Evolutionary conservation across 2,797 vertebrate genomes (phyloP), one percentile per base, ranked within the genome.

Genomic region (Aselliscus stoliczkanus): DNA sequence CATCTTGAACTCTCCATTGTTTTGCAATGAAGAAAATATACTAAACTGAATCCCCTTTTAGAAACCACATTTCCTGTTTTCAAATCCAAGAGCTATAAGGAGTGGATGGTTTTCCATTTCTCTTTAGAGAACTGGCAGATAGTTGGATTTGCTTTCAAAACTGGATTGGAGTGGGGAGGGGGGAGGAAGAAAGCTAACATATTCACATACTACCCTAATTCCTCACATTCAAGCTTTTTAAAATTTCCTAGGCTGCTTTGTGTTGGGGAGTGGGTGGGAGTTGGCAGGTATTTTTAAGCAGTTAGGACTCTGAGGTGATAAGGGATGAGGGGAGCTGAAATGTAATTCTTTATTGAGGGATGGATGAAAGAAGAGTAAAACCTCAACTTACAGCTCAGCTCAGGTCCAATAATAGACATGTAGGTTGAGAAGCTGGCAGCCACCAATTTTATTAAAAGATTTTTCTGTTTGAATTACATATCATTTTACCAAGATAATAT

Each of bases 281-380:
- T 1, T 67, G 58, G 93, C 42, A 92, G 67, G 25, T 70, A 62
- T 62, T 94, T 91, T 86, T 81, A 93, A 85, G 90, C 6, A 69
- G 54, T 20, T 94, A 70, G 47, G 42, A 87, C 15, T 11, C 44
- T 44, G 79, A 37, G 42, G 67, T 90, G 42, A 69, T 72, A 85
- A 92, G 52, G 25, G 17, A 79, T 52, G 69, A 92, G 12, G n/a
- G 25, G 21, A 92, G 64, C 13, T 60, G 9, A 69, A 91, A 39
- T 50, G 37, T 47, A 47, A 94, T 90, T 96, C 39, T 47, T 65
- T 89, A 44, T 1, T 70, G 67, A 90, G 67, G 69, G 25, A 47
- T 85, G 47, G n/a, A 90, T 72, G 50, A 83, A 88, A 77, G 52
- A 77, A 95, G 70, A 93, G 56, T 21, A 94, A 94, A 94, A 79